A percentile compares a stretch with the other conserved stretches of the same genome.
These are phyloP conservation scores for Drosophila obscura DNA, from an alignment of 1,140 invertebrate genomes.

Conservation along the genomic window DNA sequence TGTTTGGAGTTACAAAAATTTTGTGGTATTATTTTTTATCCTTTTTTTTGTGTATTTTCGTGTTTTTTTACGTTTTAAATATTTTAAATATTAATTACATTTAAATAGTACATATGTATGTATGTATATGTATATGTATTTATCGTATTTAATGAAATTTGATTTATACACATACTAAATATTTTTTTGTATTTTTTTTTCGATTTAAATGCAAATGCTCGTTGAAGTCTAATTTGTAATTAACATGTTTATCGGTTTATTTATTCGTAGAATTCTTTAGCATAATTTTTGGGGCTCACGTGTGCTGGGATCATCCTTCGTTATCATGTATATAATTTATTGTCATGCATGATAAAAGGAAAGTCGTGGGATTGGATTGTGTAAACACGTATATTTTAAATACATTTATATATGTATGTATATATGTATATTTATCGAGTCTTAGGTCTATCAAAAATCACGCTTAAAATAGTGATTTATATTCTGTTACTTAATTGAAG, in stretches of 20 bases:
- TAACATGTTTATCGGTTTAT: conserved; percentile 50
- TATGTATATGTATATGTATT: conserved; percentile 10
- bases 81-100: conserved; percentile 70
- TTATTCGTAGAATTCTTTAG: conserved; percentile 52
- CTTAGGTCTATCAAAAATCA: conserved; percentile 72
- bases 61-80: conserved; percentile 38
- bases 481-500: conserved; percentile 47
- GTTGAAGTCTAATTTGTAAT: conserved; percentile 61
- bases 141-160: conserved; percentile 60
- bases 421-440: conserved; percentile 11
- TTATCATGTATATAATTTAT: conserved; percentile 70
- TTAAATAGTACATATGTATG: conserved; percentile 37
- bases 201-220: conserved; percentile 72
- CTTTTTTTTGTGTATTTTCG: conserved; percentile 27
- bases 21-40: conserved; percentile 31
- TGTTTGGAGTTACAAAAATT: conserved; percentile 71
- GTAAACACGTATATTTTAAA: conserved; percentile 49
- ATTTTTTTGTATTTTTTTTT: conserved; percentile 5
- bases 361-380: conserved; percentile 46
- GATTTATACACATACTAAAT: conserved; percentile 65
- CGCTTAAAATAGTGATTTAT: conserved; percentile 46
- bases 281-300: conserved; percentile 76
- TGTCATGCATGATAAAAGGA: conserved; percentile 80
- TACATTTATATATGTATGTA: conserved; percentile 24
- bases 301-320: conserved; percentile 36